Percentiles rank a stretch among this genome's conserved stretches.
Evolutionary conservation across 2,113 vertebrate species (phyloP).

Genomic region (Bothrops jararaca): DNA sequence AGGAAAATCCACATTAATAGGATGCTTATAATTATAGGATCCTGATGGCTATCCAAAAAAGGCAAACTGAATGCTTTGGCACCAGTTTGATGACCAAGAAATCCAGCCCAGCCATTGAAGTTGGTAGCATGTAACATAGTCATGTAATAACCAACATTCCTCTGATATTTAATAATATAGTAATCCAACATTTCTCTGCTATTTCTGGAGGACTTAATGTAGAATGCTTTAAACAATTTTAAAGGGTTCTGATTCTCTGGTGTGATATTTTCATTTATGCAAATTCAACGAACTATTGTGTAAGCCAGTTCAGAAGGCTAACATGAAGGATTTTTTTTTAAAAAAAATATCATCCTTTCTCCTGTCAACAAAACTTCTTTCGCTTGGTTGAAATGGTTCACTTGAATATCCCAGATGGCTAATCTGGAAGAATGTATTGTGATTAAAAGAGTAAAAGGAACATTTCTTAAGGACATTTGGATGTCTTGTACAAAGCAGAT

Average conservation of each 20-base stretch:
- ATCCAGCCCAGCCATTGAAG: neutral
- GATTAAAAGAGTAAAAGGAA: conserved; percentile 63
- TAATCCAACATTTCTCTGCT: neutral
- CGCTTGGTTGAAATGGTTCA: conserved; percentile 51
- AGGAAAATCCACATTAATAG: neutral
- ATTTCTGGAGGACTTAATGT: neutral
- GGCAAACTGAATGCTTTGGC: neutral
- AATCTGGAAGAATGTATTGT: conserved; percentile 48
- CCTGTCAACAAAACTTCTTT: conserved; percentile 46
- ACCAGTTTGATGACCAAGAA: neutral
- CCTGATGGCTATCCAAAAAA: neutral
- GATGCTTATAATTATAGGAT: neutral
- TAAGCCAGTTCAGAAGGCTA: conserved; percentile 25
- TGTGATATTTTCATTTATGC: neutral
- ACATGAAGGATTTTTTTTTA: neutral
- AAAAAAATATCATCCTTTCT: conserved; percentile 16
- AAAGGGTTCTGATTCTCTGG: neutral
- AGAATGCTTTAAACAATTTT: neutral
- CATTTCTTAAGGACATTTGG: conserved; percentile 65
- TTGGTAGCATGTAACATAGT: neutral
- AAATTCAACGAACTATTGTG: conserved; percentile 24
- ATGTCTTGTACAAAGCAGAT: conserved; percentile 64
- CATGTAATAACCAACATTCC: neutral
- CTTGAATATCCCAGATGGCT: conserved; percentile 60
- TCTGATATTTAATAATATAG: neutral